Evolutionary conservation across 2,113 vertebrate genomes (phyloP), one percentile per base, ranked within the genome.

Genomic region (Psephotus haematonotus): DNA sequence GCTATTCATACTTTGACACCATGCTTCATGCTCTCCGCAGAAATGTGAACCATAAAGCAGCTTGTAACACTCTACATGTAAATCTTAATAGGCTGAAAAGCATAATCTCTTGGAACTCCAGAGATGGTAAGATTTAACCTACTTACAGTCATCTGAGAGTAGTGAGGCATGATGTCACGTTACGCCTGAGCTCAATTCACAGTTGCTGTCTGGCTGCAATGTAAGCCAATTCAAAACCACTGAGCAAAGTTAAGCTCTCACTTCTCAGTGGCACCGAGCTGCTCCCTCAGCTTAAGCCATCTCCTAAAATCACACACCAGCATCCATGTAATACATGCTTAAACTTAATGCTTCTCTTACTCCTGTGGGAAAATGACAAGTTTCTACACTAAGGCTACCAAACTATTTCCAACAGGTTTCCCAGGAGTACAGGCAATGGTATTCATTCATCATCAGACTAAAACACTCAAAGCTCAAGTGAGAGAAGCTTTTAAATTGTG

Each of bases 111-210:
- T 68, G 86, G 69, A 94, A 91, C 81, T 86, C 64, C 24, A 57
- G 84, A 71, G 93, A 84, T 71, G 95, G 17, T 60, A 84, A 92
- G 89, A 94, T 89, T 95, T 92, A 95, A 88, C 93, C 89, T 91
- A 82, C 94, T 96, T 91, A 71, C 47, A 95, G 84, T 57, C 35
- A 23, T 79, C 17, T 57, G 89, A 60, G 93, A 92, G 87, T 2
- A 91, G 91, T 20, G 62, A 93, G 83, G 60, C 83, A 76, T 39
- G 81, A 78, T 89, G 91, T 78, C 93, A 72, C 29, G 71, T 91
- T 92, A 81, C 72, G 93, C 95, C 83, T 87, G 96, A 91, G 89
- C 83, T 93, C 63, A 91, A 91, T 43, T 75, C 91, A 55, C 39
- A 67, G 80, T 3, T 75, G 91, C 88, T 95, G 82, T 50, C 94